A percentile compares a stretch with the other conserved stretches of the same genome.
Conservation (phyloP, 1,140 invertebrate genomes). For the Delia radicum region DNA sequence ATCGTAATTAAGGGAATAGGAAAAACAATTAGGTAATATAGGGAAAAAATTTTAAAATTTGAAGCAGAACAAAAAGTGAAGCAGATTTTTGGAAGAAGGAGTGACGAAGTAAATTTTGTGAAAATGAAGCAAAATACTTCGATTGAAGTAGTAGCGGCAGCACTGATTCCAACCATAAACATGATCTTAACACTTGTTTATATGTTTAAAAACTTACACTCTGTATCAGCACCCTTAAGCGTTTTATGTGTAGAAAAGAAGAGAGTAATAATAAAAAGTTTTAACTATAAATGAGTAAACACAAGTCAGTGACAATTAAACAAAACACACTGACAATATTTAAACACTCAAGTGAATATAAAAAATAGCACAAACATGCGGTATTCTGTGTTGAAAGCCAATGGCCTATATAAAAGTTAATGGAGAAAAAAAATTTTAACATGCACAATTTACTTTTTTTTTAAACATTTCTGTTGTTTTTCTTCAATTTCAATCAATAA, state of each 20-base stretch:
- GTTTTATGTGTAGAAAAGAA: neutral
- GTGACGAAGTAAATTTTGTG: too few relatives aligned
- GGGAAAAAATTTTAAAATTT: too few relatives aligned
- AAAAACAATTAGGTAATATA: too few relatives aligned
- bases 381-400: neutral
- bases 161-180: neutral
- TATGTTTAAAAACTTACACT: neutral
- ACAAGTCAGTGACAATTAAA: constrained; percentile 21
- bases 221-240: neutral
- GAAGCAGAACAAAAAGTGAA: too few relatives aligned
- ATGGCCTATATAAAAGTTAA: neutral
- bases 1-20: too few relatives aligned
- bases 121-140: too few relatives aligned
- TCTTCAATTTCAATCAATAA: too few relatives aligned
- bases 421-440: neutral
- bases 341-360: neutral
- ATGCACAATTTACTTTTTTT: neutral
- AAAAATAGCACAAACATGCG: neutral
- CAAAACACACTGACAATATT: neutral
- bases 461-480: neutral
- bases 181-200: neutral
- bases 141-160: neutral
- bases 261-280: constrained; percentile 10
- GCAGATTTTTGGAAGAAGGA: too few relatives aligned
- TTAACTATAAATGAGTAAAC: too few relatives aligned